Base-by-base conservation (phyloP, 2,113 vertebrate species). In the Actenoides lindsayi region DNA sequence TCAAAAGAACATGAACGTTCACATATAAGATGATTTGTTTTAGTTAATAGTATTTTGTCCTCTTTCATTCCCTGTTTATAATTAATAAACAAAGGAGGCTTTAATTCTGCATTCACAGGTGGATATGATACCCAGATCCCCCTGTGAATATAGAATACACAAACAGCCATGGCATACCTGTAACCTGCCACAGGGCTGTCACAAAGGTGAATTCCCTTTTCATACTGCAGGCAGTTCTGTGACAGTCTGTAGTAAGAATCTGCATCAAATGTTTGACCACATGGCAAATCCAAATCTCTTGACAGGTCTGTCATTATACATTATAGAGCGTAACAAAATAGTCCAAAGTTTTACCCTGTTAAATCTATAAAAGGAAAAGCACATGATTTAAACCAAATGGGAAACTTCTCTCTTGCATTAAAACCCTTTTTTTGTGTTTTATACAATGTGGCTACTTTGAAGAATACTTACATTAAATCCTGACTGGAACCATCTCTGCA, bases 331-430 rank as follows among this genome's bases (percentile, higher is more conserved):
- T 96, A 93, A 95, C 90, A 96, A 97, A 97, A 80, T 63, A 94
- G 91, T 96, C 95, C 95, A 90, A 94, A 94, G 89, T 91, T 97
- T 97, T 96, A 87, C 83, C 78, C 73, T 12, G 28, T 85, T 96
- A 95, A 96, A 93, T 93, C 94, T 96, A 73, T 90, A 83, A 95
- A 94, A 87, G 83, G 85, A 97, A 98, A 95, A 96, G 82, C 87
- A 73, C 88, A 74, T 96, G 93, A 96, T 97, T 97, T 96, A 96
- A 98, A 97, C 90, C 95, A 98, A 97, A 97, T 95, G 92, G 79
- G 46, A 91, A 87, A 73, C 73, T 75, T 54, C 10, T 9, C 37
- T 94, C 50, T 70, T 27, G 51, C 14, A 54, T 5, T 91, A 89
- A 96, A 82, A 14, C n/a, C 50, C 42, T 16, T 93, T 91, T 89